Evolutionary conservation across 2,888 invertebrate species (phyloP), one percentile per base, ranked within the genome.

Genomic region (Caenorhabditis auriculariae): DNA sequence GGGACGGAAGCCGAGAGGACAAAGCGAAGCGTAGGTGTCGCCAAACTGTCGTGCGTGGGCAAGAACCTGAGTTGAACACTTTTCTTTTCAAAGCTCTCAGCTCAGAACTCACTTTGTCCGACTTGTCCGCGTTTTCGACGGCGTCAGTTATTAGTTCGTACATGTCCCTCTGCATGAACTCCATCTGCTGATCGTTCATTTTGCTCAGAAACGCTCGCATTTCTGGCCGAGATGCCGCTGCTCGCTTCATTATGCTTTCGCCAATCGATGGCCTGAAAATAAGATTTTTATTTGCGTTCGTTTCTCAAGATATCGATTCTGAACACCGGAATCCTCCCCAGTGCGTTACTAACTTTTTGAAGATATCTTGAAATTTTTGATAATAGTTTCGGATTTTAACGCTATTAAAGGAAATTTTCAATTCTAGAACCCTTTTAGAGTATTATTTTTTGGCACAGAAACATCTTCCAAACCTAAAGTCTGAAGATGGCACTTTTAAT

Each of bases 1-100:
- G n/a, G 79, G 79, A 9, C 79, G 70, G 59, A 79, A 79, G 15
- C 79, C 79, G 32, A 72, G 52, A 3, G 73, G 71, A 49, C 74
- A 76, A 2, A 79, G 61, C 23, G 66, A 60, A 0, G 75, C 78
- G 46, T 73, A 77, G 7, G 72, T 66, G 37, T 69, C 70, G 1
- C 79, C 79, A 44, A 72, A 73, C 21, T 58, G 58, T 23, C 60
- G 65, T 12, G 77, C 73, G 29, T 69, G 65, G 32, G 50, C 49
- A 4, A 66, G 54, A 9, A 68, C 71, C 67, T 68, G 49, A 9
- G 60, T 49, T 52, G 17, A 21, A 19, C 19, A 26, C 21, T 42
- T 15, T 28, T 27, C 26, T 47, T 23, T 17, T 19, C 17, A 39
- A 9, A 39, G 41, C 2, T 21, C n/a, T 5, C 28, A 15, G 17